These are phyloP conservation scores for Apis florea DNA, from an alignment of 1,140 invertebrate species.

Conservation along the genomic window DNA sequence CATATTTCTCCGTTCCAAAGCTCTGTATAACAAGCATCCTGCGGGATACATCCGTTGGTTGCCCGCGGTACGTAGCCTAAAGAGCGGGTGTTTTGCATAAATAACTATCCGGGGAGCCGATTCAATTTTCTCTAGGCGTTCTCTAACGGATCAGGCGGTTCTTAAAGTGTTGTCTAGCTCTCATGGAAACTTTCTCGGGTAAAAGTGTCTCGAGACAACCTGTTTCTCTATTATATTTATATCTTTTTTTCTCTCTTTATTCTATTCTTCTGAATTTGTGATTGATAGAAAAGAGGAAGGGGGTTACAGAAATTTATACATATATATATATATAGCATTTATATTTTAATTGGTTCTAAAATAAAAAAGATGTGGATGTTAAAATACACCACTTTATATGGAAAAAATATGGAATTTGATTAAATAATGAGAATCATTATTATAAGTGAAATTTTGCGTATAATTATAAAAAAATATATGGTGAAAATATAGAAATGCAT, in stretches of 20 bases:
- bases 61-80: slow-evolving; percentile 45
- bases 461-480: too few relatives aligned
- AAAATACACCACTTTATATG: too few relatives aligned
- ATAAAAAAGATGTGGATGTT: too few relatives aligned
- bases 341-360: too few relatives aligned
- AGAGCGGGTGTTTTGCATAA: slow-evolving; percentile 62
- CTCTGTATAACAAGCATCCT: slow-evolving; percentile 49
- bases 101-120: slow-evolving; percentile 57
- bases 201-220: background rate
- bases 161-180: slow-evolving; percentile 53
- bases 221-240: background rate
- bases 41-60: slow-evolving; percentile 48
- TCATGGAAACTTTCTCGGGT: slow-evolving; percentile 10
- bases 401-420: too few relatives aligned
- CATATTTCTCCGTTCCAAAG: slow-evolving; percentile 49
- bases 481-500: too few relatives aligned
- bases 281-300: background rate
- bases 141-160: slow-evolving; percentile 44
- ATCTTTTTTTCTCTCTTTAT: background rate
- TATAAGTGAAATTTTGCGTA: too few relatives aligned
- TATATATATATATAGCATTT: too few relatives aligned
- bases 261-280: background rate
- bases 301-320: background rate
- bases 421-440: too few relatives aligned
- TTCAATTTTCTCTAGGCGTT: slow-evolving; percentile 62